Evolutionary conservation across 2,797 vertebrate genomes (phyloP).

Genomic region (Myiotriccus ornatus): DNA sequence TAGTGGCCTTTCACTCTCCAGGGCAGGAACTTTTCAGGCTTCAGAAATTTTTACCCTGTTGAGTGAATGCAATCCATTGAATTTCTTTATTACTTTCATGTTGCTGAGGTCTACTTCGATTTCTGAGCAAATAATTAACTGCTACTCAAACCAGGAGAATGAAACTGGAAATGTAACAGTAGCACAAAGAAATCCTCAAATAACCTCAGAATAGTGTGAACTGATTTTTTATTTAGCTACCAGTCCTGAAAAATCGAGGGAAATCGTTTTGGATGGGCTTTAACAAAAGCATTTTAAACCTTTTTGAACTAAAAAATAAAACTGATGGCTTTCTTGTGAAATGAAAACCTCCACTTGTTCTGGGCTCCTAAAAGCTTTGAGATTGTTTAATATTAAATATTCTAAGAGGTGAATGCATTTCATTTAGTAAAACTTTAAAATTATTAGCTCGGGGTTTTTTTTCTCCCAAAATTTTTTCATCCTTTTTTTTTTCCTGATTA

Average conservation of each 20-base stretch:
- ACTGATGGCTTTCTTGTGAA: neutral
- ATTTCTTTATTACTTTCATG: constrained; percentile 27
- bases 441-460: neutral
- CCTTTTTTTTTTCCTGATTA: neutral
- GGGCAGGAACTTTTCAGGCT: constrained; percentile 5
- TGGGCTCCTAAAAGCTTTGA: neutral
- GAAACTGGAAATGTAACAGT: neutral
- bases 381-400: neutral
- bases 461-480: neutral
- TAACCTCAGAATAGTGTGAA: neutral
- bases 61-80: constrained; percentile 2
- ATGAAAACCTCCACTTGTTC: neutral
- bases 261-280: neutral
- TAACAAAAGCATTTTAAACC: neutral
- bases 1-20: constrained; percentile 35
- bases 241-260: neutral
- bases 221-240: neutral
- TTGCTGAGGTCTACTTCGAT: neutral
- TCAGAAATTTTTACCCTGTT: constrained; percentile 18
- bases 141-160: constrained; percentile 5
- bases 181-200: constrained; percentile 2
- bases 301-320: neutral
- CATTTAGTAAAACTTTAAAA: neutral
- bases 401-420: neutral
- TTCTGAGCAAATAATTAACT: constrained; percentile 47